Percentiles rank a stretch among this genome's conserved stretches.
phyloP scores from a whole-genome alignment of 2,113 vertebrate genomes.

The Phainopepla nitens region DNA sequence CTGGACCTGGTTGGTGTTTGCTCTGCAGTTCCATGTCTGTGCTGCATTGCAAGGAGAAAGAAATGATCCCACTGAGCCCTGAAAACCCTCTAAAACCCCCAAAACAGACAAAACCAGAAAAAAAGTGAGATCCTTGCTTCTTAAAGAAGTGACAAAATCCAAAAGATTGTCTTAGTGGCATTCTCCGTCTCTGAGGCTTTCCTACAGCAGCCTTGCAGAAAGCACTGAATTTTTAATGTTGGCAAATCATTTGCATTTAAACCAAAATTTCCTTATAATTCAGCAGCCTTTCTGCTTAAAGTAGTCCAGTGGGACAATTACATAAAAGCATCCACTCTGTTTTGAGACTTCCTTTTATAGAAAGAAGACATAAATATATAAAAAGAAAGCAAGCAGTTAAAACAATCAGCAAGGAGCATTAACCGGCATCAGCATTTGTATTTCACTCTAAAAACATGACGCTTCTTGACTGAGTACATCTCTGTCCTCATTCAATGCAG shows the following conservation, averaged over 20 bases:
- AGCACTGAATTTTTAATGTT: not conserved
- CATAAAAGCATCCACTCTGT: not conserved
- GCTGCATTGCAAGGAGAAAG: not conserved
- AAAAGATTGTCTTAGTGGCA: not conserved
- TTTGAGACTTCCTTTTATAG: not conserved
- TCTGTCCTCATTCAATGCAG: not conserved
- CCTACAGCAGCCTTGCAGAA: not conserved
- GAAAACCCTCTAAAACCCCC: not conserved
- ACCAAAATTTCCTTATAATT: not conserved
- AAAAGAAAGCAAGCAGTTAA: not conserved
- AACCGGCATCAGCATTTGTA: fast-evolving
- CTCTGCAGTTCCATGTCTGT: not conserved
- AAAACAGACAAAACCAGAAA: not conserved
- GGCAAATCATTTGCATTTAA: slow-evolving; percentile 12
- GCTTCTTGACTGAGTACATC: not conserved
- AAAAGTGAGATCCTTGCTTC: not conserved
- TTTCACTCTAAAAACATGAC: not conserved
- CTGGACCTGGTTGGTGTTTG: not conserved
- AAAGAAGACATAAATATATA: not conserved
- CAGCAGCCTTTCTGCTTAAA: not conserved
- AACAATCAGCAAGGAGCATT: not conserved
- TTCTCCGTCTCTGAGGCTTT: not conserved
- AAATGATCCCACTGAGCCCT: not conserved
- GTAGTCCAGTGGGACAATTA: not conserved
- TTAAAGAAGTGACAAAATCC: not conserved